Base-by-base conservation (phyloP, 92 coral and sea anemone species). In the Siderastrea radians region DNA sequence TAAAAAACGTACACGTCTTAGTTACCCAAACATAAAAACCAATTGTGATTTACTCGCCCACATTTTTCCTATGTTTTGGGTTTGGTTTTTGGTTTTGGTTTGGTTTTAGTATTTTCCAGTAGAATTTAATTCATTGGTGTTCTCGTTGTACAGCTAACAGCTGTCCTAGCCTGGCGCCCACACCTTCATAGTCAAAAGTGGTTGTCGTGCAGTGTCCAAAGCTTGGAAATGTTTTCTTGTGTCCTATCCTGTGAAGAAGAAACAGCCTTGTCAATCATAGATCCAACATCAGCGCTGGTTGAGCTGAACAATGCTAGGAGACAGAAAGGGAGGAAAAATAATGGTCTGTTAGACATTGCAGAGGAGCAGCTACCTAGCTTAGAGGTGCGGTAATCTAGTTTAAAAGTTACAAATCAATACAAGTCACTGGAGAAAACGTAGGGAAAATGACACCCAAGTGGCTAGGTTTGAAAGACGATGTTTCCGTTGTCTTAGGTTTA, bases 101-200 rank as follows among this genome's bases (percentile, higher is more conserved):
- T 4, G 3, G 17, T 65, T 65, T 46, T 15, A 52, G 15, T 12
- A 50, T 52, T 44, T 11, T 47, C 12, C 8, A 9, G 16, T 13
- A 6, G 10, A 49, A 63, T 47, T 43, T 5, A 51, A 53, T 60
- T 8, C 43, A 17, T 14, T 47, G 43, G 3, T 13, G 17, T 51
- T 63, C 50, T 51, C 16, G 13, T 19, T 69, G 15, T 44, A 8
- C 61, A 97, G 99, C 68, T 97, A 73, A 97, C 99, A 10, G 94
- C 99, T 46, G 99, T 97, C 6, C 77, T 97, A 82, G 99, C 99
- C 2, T 97, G 99, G 99, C 97, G 99, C 26, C 99, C 99, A 9
- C 99, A 97, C 77, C 96, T 95, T 64, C 96, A 97, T 14, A 93
- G 96, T 53, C 99, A 97, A 75, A 97, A 97, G 86, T 96, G 98